phyloP scores from a whole-genome alignment of 2,797 vertebrate genomes.

The Okamejei kenojei region DNA sequence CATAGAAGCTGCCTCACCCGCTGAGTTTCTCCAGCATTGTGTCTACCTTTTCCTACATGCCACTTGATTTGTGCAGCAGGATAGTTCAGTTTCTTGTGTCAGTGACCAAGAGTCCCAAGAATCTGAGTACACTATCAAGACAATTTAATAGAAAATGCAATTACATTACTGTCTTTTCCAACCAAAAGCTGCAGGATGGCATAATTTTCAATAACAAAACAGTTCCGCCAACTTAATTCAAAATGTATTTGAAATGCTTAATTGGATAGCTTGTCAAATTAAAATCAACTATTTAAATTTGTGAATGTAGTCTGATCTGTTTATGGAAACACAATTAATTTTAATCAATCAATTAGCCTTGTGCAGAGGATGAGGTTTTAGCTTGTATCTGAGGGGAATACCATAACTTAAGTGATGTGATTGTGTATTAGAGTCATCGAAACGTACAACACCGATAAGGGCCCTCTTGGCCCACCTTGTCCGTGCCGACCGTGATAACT shows the following conservation, averaged over 20 bases:
- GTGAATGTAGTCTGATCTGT: not conserved
- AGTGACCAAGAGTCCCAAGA: not conserved
- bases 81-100: not conserved
- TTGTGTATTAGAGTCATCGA: no score
- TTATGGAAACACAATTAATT: not conserved
- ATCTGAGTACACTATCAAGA: not conserved
- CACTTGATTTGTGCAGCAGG: not conserved
- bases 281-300: not conserved
- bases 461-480: no score
- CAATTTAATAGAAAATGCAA: not conserved
- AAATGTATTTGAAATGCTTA: not conserved
- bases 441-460: no score
- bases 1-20: no score
- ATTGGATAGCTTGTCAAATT: not conserved
- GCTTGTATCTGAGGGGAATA: not conserved
- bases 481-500: no score
- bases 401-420: not conserved
- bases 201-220: not conserved
- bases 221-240: not conserved
- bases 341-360: not conserved
- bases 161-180: not conserved
- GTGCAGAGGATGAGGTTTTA: not conserved
- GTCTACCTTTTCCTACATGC: not conserved
- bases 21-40: no score
- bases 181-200: not conserved